A percentile compares a stretch with the other conserved stretches of the same genome.
Conservation (phyloP, 2,113 vertebrate species). For the Chloroceryle aenea region DNA sequence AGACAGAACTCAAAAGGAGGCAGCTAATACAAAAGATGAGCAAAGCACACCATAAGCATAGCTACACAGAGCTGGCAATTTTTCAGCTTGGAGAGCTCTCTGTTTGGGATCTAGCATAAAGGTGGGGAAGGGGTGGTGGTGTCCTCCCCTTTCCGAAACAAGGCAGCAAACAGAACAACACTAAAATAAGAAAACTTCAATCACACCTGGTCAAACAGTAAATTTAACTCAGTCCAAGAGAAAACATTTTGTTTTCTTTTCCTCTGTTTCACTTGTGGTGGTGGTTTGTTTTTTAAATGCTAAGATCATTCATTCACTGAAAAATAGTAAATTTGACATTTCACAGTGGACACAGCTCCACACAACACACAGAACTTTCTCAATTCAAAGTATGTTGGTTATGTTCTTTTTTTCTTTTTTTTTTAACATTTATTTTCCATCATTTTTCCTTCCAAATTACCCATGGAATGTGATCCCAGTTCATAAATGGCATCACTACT, state of each 20-base stretch:
- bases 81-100: neutral
- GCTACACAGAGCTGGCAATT: neutral
- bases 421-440: neutral
- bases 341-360: neutral
- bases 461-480: neutral
- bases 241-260: constrained; percentile 3
- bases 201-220: neutral
- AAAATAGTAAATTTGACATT: neutral
- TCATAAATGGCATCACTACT: neutral
- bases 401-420: neutral
- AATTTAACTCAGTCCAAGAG: neutral
- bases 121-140: neutral
- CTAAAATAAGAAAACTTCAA: neutral
- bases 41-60: neutral
- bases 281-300: neutral
- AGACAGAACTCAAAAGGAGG: neutral
- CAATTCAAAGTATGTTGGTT: neutral
- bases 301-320: neutral
- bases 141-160: neutral
- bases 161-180: neutral
- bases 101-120: neutral
- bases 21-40: neutral
- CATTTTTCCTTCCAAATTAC: neutral
- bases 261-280: neutral
- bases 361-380: neutral